Evolutionary conservation across 2,888 invertebrate species (phyloP).

Genomic region (Autographa gamma): DNA sequence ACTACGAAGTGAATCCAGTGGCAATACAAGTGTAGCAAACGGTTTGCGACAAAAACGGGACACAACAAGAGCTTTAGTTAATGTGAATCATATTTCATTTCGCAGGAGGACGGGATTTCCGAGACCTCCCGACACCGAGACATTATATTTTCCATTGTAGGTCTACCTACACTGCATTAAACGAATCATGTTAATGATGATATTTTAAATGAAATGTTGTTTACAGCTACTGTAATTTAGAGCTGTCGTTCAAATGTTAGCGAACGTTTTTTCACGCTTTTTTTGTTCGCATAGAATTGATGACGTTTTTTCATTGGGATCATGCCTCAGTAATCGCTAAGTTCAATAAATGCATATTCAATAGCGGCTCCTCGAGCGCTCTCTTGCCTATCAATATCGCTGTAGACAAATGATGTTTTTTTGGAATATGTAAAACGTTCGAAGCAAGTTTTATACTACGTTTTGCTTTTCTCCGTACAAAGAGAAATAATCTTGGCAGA

Average conservation of each 20-base stretch:
- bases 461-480: constrained; percentile 38
- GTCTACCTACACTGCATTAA: constrained; percentile 71
- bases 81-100: constrained; percentile 85
- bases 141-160: constrained; percentile 71
- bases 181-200: constrained; percentile 73
- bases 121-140: constrained; percentile 67
- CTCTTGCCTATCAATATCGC: constrained; percentile 21
- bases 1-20: constrained; percentile 71
- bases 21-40: constrained; percentile 74
- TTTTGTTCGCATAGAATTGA: constrained; percentile 27
- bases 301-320: constrained; percentile 39
- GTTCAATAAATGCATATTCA: constrained; percentile 51
- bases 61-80: constrained; percentile 82
- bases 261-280: constrained; percentile 25
- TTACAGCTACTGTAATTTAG: constrained; percentile 47
- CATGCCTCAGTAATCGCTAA: constrained; percentile 40
- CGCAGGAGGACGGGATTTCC: constrained; percentile 75
- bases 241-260: constrained; percentile 49
- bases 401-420: constrained; percentile 38
- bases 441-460: constrained; percentile 18
- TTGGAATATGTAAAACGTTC: constrained; percentile 25
- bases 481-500: constrained; percentile 34
- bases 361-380: constrained; percentile 17
- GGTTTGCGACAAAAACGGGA: constrained; percentile 79
- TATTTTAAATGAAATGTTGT: constrained; percentile 62